Evolutionary conservation across 2,888 invertebrate genomes (phyloP), one percentile per base, ranked within the genome.

Genomic region (Sminthurides aquaticus): DNA sequence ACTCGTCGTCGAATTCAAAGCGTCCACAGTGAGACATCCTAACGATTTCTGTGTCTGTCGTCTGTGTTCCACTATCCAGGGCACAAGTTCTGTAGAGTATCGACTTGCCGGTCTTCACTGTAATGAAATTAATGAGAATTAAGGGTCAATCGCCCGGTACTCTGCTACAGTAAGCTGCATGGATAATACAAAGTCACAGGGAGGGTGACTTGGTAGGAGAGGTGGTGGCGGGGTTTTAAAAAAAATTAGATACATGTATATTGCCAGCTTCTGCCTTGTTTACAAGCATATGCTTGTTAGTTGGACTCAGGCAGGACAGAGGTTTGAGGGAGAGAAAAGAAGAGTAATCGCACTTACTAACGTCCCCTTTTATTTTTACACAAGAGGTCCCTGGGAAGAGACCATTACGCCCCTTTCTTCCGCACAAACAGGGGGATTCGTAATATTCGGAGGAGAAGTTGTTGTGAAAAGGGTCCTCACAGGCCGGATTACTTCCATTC

Each of bases 21-120:
- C 91, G 85, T 29, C 97, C 97, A 78, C 97, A 97, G 79, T 97
- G 96, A n/a, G 93, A 93, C 90, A 94, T 93, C 72, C 97, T 83
- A 60, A 96, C 90, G 67, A 97, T 88, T 82, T 97, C 97, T 0
- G 96, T 96, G 80, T 97, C 96, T 0, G 94, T 93, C 62, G 95
- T 97, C 58, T 90, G 84, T 0, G 94, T 93, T 1, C 97, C 96
- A 73, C 94, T 94, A 81, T 97, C 97, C 75, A 96, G 82, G 0
- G 95, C 96, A 80, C 97, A 97, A 24, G 90, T 90, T 24, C 97
- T 84, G n/a, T 97, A 88, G 2, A 90, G 89, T 75, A 96, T 86
- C 0, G 86, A 84, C 76, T 88, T 86, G 2, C 88, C 89, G 11
- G 86, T 87, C 77, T 90, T 89, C 77, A 87, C 92, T 92, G 80